A percentile compares a stretch with the other conserved stretches of the same genome.
Evolutionary conservation across 2,113 vertebrate species (phyloP).

Genomic region (Pungitius pungitius): DNA sequence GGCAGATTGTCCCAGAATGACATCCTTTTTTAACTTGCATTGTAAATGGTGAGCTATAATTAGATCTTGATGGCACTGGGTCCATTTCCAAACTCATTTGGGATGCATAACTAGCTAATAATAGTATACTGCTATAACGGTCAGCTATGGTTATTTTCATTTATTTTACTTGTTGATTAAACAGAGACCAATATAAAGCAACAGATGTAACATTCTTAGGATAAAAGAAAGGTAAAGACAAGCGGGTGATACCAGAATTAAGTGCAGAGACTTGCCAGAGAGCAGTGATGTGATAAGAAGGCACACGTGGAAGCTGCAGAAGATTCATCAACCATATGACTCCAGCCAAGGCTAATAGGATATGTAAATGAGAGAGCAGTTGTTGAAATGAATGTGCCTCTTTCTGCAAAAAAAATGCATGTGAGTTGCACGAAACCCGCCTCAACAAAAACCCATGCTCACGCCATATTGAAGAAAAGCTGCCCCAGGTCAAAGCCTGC

Average conservation of each 20-base stretch:
- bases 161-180: neutral
- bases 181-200: neutral
- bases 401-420: conserved; percentile 39
- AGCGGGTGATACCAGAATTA: neutral
- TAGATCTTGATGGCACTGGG: conserved; percentile 39
- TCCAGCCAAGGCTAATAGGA: conserved; percentile 65
- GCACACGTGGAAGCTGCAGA: conserved; percentile 45
- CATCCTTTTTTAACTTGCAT: conserved; percentile 38
- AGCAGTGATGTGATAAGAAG: conserved; percentile 59
- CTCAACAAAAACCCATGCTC: conserved; percentile 9
- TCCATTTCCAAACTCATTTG: conserved; percentile 48
- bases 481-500: neutral
- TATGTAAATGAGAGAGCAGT: conserved; percentile 71
- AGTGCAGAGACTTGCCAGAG: conserved; percentile 26
- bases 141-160: neutral
- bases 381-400: conserved; percentile 45
- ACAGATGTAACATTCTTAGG: neutral
- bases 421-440: conserved; percentile 32
- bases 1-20: conserved; percentile 9
- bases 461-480: neutral
- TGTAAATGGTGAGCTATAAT: conserved; percentile 50
- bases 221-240: neutral
- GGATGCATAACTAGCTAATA: conserved; percentile 36
- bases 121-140: neutral
- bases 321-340: conserved; percentile 58